Base-by-base conservation (phyloP, 2,888 invertebrate genomes). In the Chrysolina americana region DNA sequence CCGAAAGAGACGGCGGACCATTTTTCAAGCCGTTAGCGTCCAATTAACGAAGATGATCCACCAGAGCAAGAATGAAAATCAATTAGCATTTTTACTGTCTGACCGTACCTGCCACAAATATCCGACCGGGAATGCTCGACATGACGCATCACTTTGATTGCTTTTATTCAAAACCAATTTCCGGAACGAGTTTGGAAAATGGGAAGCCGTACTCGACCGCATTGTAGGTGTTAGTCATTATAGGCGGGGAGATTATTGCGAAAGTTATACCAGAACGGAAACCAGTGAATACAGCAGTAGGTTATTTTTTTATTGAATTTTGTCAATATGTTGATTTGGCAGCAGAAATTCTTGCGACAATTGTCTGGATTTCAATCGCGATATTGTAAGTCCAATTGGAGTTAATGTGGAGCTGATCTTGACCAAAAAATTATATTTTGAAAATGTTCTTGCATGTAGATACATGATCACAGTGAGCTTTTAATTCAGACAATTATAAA, bases 181-280 rank as follows among this genome's bases (percentile, higher is more conserved):
- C 81, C 78, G 79, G 78, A 78, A 70, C 76, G 70, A 75, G 76
- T 77, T 76, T 71, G 63, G 76, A 65, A 73, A 76, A 77, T 81
- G 79, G 78, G 80, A 80, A 80, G 77, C 75, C 53, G 78, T 75
- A 66, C 48, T 69, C 75, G 71, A 65, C 65, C 28, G 73, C 59
- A 72, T 76, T 72, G 78, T 79, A 76, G 80, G 79, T 78, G 78
- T 80, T 76, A 78, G 79, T 78, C 79, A 80, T 78, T 53, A 53
- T 21, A 53, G 53, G 21, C 53, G 53, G 21, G 53, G 53, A 53
- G 13, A 21, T 21, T 53, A 2, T 19, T 11, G 10, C 21, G 13
- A 13, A 23, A 53, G 13, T 2, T 15, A 21, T 17, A 2, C 19
- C 10, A 44, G n/a, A n/a, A n/a, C n/a, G n/a, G n/a, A n/a, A n/a